Base-by-base conservation (phyloP, 2,888 invertebrate genomes). In the Hyles lineata region DNA sequence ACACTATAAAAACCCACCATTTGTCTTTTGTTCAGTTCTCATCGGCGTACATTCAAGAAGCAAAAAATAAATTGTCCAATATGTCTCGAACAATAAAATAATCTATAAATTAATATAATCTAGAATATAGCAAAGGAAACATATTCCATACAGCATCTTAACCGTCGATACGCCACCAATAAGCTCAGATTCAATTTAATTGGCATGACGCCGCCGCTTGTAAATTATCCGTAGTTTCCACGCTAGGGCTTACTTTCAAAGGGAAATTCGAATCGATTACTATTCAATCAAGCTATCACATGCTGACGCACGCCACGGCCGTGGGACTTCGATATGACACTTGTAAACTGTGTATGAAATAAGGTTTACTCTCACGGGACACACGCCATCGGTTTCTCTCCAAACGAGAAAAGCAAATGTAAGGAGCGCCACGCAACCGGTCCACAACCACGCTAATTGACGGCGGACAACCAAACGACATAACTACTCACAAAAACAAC, bases 371-470 rank as follows among this genome's bases (percentile, higher is more conserved):
- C 43, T 43, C 35, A 63, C 63, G 63, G 32, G 62, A 62, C 62
- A 19, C n/a, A 32, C 43, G 29, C 29, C 29, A 19, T 11, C 11
- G 35, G 35, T 63, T 63, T 63, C 63, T 63, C 63, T 43, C 63
- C 63, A 63, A 63, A 43, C 63, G 21, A 63, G 63, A 35, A 35
- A 43, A 5, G 63, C 21, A 35, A 61, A 61, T 61, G 61, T 61
- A 43, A 61, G 71, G 21, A 69, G 84, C 85, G 81, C 87, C 81
- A 77, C 83, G n/a, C 62, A 83, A 92, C 93, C 90, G 91, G 92
- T 91, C 89, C 85, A 80, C 85, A 78, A 83, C 80, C 77, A 83
- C 87, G 84, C 91, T 93, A 93, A 93, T 93, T 93, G 93, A 92
- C 91, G 88, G 89, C 90, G 90, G 43, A n/a, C 89, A 76, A 79